Base-by-base conservation (phyloP, 2,113 vertebrate genomes). In the Caranx melampygus region DNA sequence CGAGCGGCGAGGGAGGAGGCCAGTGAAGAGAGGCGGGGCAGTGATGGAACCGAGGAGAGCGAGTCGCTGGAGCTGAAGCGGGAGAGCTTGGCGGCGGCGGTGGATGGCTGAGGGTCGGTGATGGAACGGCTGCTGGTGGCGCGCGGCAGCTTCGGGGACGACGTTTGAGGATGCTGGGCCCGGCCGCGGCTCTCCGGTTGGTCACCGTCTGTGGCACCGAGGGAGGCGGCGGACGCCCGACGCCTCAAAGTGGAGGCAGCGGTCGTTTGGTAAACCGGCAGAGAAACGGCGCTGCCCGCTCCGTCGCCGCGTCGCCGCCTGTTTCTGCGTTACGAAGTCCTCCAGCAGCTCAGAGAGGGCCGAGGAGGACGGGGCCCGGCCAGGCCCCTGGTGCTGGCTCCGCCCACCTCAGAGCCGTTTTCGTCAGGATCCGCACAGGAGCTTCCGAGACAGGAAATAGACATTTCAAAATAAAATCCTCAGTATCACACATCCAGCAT, bases 281-380 rank as follows among this genome's bases (percentile, higher is more conserved):
- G 89, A 8, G 94, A 76, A 2, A 96, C 93, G 0, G 94, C 76
- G 72, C 95, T 94, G 0, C 64, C 90, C 0, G 93, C 79, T 0
- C 63, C 47, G 0, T 89, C 94, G 2, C 40, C 90, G 0, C 51
- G 4, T 91, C 91, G 4, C 95, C 95, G 0, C 79, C 92, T 0
- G 84, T 92, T 5, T n/a, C 93, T 81, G 20, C 95, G 96, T 82
- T 94, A 68, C 97, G 94, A 12, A 99, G 95, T 12, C 95, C 97
- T 97, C 96, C 75, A 99, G 90, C 0, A 98, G 97, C 87, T 99
- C 96, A 0, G 97, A 99, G 15, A 99, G 93, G 0, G 97, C 97
- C 0, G 95, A 95, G 0, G 96, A 96, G 45, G 96, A 97, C 3
- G 96, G 93, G 2, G 94, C 93, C 6, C 91, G 90, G 4, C 82